A percentile compares a stretch with the other conserved stretches of the same genome.
Evolutionary conservation across 2,888 invertebrate genomes (phyloP).

Genomic region (Pachymerium ferrugineum): DNA sequence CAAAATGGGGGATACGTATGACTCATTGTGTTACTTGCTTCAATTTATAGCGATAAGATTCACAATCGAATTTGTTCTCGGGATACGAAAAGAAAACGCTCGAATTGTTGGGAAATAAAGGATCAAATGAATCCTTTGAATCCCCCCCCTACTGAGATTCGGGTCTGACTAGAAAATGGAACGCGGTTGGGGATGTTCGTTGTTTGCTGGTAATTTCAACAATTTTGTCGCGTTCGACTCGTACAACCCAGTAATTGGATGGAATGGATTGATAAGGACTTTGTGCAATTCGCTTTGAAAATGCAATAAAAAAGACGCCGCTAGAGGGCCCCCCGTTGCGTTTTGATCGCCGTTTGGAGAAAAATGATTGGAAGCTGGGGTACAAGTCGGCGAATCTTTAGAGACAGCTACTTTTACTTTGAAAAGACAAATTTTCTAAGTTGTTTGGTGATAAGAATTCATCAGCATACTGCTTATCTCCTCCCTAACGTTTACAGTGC

Average conservation of each 20-base stretch:
- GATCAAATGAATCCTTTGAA: neutral
- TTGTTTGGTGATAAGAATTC: neutral
- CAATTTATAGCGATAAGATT: constrained; percentile 23
- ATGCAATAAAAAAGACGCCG: neutral
- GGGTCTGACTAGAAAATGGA: neutral
- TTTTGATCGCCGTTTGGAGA: no score
- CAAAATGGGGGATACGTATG: neutral
- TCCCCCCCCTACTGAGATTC: neutral
- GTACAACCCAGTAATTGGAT: neutral
- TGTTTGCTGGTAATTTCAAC: neutral
- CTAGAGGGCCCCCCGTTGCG: neutral
- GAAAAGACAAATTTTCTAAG: neutral
- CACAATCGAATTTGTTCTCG: neutral
- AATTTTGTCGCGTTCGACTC: neutral
- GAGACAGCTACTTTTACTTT: neutral
- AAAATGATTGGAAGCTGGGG: constrained; percentile 7
- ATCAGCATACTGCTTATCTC: neutral
- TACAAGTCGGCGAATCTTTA: constrained; percentile 1
- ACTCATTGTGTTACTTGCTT: constrained; percentile 1
- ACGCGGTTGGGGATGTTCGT: neutral
- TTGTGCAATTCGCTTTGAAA: neutral
- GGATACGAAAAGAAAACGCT: neutral
- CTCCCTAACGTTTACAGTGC: neutral
- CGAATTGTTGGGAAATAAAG: neutral
- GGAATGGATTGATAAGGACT: constrained; percentile 19